A percentile compares a stretch with the other conserved stretches of the same genome.
These are phyloP conservation scores for Meandrina meandrites DNA, from an alignment of 92 coral and sea anemone genomes.

Conservation along the genomic window DNA sequence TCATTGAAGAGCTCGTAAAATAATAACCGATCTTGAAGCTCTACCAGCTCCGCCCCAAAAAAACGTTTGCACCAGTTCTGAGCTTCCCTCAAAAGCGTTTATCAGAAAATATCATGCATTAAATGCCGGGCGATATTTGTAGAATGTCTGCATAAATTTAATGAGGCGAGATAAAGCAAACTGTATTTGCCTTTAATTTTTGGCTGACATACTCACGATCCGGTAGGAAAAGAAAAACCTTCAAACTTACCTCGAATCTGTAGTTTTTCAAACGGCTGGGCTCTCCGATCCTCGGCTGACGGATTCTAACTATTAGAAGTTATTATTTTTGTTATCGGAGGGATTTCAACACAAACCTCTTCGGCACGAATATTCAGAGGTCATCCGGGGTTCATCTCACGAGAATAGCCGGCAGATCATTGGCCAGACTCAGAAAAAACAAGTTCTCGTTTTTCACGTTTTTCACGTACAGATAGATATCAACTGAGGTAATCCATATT, in stretches of 20 bases:
- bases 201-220: not conserved
- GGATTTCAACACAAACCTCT: not conserved
- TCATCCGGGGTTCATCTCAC: not conserved
- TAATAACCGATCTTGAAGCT: no score
- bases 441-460: slow-evolving; percentile 2
- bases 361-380: slow-evolving; percentile 15
- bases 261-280: not conserved
- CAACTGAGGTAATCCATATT: not conserved
- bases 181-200: not conserved
- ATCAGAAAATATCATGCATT: not conserved
- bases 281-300: not conserved
- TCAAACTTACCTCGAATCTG: not conserved
- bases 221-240: not conserved
- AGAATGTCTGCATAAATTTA: not conserved
- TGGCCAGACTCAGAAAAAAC: not conserved
- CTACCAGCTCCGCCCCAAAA: not conserved
- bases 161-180: not conserved
- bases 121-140: not conserved
- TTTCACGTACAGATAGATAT: not conserved
- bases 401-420: not conserved
- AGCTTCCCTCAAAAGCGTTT: not conserved
- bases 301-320: not conserved
- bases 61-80: not conserved
- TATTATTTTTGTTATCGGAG: not conserved
- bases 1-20: no score